A percentile compares a stretch with the other conserved stretches of the same genome.
Conservation (phyloP, 2,797 vertebrate species). For the Enteromius thamalakanensis region DNA sequence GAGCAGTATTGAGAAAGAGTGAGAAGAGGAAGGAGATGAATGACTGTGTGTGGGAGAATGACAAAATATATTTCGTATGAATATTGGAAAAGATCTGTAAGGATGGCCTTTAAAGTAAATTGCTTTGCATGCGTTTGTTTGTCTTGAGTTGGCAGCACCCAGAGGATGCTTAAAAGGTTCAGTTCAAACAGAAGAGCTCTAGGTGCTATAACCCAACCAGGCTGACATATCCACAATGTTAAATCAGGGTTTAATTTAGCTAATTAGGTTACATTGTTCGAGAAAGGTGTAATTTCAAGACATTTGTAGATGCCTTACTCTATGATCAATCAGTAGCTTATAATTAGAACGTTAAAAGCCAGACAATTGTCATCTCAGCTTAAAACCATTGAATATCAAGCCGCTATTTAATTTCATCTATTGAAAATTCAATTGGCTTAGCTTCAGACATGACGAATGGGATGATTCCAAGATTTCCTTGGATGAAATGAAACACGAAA, state of each 20-base stretch:
- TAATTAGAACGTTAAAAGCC: conserved; percentile 39
- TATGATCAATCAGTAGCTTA: conserved; percentile 3
- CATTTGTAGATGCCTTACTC: background rate
- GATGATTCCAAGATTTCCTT: conserved; percentile 7
- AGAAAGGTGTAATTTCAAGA: conserved; percentile 40
- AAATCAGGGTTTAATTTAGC: conserved; percentile 24
- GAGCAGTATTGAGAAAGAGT: background rate
- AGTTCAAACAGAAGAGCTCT: conserved; percentile 34
- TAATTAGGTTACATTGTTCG: conserved; percentile 52
- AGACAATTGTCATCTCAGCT: conserved; percentile 35
- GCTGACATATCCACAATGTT: background rate
- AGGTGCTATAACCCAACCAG: conserved; percentile 8
- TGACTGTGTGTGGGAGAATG: conserved; percentile 1
- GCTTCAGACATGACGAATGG: conserved; percentile 8
- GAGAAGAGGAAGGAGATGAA: background rate
- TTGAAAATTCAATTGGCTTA: conserved; percentile 19
- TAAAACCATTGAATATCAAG: conserved; percentile 31
- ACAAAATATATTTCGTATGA: conserved; percentile 40
- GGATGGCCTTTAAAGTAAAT: conserved; percentile 37
- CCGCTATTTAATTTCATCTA: conserved; percentile 37
- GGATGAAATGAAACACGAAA: conserved; percentile 16
- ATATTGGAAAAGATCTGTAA: conserved; percentile 13
- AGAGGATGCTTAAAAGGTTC: conserved; percentile 12
- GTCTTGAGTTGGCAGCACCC: conserved; percentile 2
- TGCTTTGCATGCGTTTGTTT: conserved; percentile 34